Base-by-base conservation (phyloP, 2,113 vertebrate genomes). In the Gymnocephalus cernua region DNA sequence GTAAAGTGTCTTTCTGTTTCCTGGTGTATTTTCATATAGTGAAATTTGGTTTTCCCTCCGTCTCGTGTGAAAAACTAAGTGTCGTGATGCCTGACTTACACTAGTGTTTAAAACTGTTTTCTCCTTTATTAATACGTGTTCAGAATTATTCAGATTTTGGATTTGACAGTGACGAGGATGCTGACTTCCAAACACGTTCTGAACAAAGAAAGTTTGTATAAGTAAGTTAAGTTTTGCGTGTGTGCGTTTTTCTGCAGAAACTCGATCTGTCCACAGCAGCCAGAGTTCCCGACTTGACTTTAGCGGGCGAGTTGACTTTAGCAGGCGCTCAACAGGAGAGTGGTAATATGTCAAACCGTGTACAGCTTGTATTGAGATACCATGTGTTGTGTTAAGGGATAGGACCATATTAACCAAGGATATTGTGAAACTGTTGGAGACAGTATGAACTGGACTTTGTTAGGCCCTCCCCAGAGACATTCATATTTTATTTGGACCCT, bases 201-300 rank as follows among this genome's bases (percentile, higher is more conserved):
- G 38, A 41, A 11, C n/a, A n/a, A n/a, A n/a, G n/a, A n/a, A n/a
- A n/a, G n/a, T n/a, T n/a, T n/a, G n/a, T n/a, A n/a, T n/a, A n/a
- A n/a, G n/a, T n/a, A n/a, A n/a, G n/a, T n/a, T n/a, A n/a, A n/a
- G n/a, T n/a, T n/a, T n/a, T n/a, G n/a, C n/a, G n/a, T n/a, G n/a
- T n/a, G n/a, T n/a, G n/a, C n/a, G n/a, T n/a, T n/a, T n/a, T 94
- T 93, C 85, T 90, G 86, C 70, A 84, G 93, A 93, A 94, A 95
- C 87, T 86, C 64, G 72, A 92, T 93, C 91, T 62, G 71, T 70
- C 80, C 19, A 8, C 16, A 29, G 74, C 80, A 86, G 63, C 69
- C 79, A 41, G 58, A 80, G 82, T 59, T 79, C 81, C 41, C 11
- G 38, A 54, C 44, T 18, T 56, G 74, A 74, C 68, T 57, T 51